Conservation (phyloP, 1,140 invertebrate species). For the Bombus pascuorum region DNA sequence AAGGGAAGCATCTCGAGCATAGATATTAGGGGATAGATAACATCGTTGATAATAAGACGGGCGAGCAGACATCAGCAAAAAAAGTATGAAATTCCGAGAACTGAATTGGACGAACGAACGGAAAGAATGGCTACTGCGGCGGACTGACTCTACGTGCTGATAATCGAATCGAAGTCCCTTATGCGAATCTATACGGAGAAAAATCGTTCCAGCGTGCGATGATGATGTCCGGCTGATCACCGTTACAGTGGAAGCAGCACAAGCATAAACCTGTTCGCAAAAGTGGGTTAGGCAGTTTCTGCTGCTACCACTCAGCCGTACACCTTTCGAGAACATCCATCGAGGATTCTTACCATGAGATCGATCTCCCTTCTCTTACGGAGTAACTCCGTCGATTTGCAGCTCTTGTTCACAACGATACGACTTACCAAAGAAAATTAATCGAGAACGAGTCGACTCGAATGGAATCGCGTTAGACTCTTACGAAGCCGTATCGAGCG, state of each 20-base stretch:
- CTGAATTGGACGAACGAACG: not conserved
- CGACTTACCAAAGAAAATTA: not conserved
- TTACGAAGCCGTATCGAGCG: not conserved
- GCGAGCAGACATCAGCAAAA: not conserved
- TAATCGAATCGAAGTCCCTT: not conserved
- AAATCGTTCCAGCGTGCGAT: slow-evolving; percentile 58
- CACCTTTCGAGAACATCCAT: slow-evolving; percentile 41
- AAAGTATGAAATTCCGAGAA: not conserved
- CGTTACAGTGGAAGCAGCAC: slow-evolving; percentile 73
- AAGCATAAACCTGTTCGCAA: slow-evolving; percentile 79
- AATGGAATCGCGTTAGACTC: not conserved
- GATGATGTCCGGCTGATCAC: slow-evolving; percentile 74
- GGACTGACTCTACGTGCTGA: not conserved
- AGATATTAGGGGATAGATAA: not conserved
- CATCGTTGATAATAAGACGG: not conserved
- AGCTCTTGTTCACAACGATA: not conserved
- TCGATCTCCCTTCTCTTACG: slow-evolving; percentile 38
- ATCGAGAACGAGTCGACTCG: not conserved
- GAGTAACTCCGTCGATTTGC: not conserved
- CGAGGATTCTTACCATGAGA: slow-evolving; percentile 48
- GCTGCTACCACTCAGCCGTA: slow-evolving; percentile 45
- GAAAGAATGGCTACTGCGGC: not conserved
- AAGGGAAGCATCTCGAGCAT: not conserved
- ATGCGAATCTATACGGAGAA: slow-evolving; percentile 50
- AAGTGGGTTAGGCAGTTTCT: slow-evolving; percentile 78